These are phyloP conservation scores for Clanis bilineata DNA, from an alignment of 2,888 invertebrate species.

Conservation along the genomic window DNA sequence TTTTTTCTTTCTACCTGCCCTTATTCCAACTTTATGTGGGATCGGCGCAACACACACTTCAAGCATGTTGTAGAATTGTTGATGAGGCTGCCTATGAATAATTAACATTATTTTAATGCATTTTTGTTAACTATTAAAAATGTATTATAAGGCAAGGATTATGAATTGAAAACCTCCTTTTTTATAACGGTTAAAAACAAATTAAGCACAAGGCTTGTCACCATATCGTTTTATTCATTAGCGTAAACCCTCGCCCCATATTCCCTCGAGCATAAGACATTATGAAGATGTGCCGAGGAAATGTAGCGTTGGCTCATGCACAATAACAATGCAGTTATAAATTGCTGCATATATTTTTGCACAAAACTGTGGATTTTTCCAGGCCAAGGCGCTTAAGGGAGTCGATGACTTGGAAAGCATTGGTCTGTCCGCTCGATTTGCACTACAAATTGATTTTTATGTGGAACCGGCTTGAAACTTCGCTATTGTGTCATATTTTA, in stretches of 20 bases:
- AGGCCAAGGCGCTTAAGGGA: slow-evolving; percentile 64
- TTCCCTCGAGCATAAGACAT: not conserved
- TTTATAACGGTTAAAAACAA: too few species aligned
- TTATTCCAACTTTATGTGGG: too few species aligned
- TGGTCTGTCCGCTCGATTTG: slow-evolving; percentile 75
- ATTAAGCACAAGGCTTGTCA: not conserved
- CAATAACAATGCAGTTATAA: slow-evolving; percentile 42
- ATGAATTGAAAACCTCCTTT: too few species aligned
- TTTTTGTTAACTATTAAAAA: too few species aligned
- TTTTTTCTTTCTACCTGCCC: too few species aligned
- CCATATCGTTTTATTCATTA: not conserved
- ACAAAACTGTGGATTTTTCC: slow-evolving; percentile 67
- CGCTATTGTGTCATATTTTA: not conserved
- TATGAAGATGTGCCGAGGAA: slow-evolving; percentile 18
- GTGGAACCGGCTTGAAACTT: slow-evolving; percentile 32
- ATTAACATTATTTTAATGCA: too few species aligned
- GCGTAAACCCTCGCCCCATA: not conserved
- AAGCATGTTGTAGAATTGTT: too few species aligned
- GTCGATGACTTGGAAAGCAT: slow-evolving; percentile 76
- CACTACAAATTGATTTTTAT: slow-evolving; percentile 79
- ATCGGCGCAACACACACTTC: too few species aligned
- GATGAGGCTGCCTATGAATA: too few species aligned
- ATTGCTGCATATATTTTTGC: slow-evolving; percentile 48
- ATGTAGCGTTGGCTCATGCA: slow-evolving; percentile 30
- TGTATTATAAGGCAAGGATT: too few species aligned